These are phyloP conservation scores for Stigmatopora nigra DNA, from an alignment of 2,113 vertebrate species.

Conservation along the genomic window DNA sequence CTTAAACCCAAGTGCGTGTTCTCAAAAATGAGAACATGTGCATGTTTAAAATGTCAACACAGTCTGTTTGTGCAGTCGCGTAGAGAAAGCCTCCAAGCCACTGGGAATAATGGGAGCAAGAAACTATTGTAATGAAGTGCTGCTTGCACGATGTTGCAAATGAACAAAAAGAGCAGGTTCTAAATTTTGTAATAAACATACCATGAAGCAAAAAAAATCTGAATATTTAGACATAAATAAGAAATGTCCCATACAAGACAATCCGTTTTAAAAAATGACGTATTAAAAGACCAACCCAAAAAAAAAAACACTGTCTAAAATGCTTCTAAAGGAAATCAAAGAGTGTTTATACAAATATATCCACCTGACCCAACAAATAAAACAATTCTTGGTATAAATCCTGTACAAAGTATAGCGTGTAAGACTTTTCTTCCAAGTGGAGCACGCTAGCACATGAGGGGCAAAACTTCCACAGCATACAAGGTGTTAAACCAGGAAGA, in stretches of 20 bases:
- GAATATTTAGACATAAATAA: too few species aligned
- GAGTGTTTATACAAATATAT: not conserved
- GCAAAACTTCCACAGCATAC: slow-evolving; percentile 8
- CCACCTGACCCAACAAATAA: slow-evolving; percentile 1
- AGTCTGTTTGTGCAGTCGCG: slow-evolving; percentile 29
- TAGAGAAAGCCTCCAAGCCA: slow-evolving; percentile 14
- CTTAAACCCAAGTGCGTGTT: not conserved
- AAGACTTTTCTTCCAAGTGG: slow-evolving; percentile 17
- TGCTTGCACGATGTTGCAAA: not conserved
- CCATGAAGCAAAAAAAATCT: not conserved
- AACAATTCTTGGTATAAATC: not conserved
- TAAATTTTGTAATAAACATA: not conserved
- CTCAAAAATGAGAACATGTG: slow-evolving; percentile 23
- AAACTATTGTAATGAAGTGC: not conserved
- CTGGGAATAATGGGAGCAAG: slow-evolving; percentile 19
- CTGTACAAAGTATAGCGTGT: not conserved
- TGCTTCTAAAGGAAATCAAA: too few species aligned
- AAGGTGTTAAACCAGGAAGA: slow-evolving; percentile 29
- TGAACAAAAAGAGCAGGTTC: slow-evolving; percentile 4
- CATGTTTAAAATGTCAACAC: slow-evolving; percentile 36
- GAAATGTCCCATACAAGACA: too few species aligned
- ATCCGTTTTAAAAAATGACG: too few species aligned
- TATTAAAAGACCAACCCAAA: too few species aligned
- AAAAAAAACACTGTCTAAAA: too few species aligned
- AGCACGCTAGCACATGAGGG: slow-evolving; percentile 12